Conservation (phyloP, 1,140 invertebrate genomes). For the Ephestia elutella region DNA sequence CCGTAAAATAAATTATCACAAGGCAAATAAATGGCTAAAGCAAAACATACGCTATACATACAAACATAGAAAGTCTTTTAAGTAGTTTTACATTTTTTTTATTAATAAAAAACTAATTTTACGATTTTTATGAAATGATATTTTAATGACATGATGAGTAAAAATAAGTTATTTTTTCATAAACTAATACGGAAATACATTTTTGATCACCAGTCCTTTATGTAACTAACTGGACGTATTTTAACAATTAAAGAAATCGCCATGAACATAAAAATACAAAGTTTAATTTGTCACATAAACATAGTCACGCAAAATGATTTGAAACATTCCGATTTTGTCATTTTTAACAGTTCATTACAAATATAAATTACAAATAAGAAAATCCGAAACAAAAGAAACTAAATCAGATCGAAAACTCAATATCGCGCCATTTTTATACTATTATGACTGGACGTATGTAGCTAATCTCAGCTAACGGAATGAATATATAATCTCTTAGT, state of each 20-base stretch:
- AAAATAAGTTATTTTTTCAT: constrained; percentile 19
- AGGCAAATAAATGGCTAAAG: constrained; percentile 4
- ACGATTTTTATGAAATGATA: constrained; percentile 31
- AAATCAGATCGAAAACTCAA: background rate
- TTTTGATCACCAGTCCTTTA: background rate
- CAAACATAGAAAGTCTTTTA: constrained; percentile 38
- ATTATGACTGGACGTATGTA: background rate
- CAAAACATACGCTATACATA: constrained; percentile 7
- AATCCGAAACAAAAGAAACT: background rate
- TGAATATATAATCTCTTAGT: background rate
- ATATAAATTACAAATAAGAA: background rate
- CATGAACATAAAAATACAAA: constrained; percentile 10
- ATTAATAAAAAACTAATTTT: constrained; percentile 33
- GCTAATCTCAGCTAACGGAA: constrained; percentile 1
- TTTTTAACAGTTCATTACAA: background rate
- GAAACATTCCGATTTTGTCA: background rate
- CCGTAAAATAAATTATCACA: constrained; percentile 1
- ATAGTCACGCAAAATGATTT: background rate
- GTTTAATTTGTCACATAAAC: background rate
- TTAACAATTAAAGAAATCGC: background rate
- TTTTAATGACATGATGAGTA: constrained; percentile 18
- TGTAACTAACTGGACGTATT: background rate
- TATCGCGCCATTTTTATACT: background rate
- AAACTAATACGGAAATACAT: background rate
- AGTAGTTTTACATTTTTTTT: constrained; percentile 60